phyloP scores from a whole-genome alignment of 2,797 vertebrate species.

The Crocidura indochinensis region DNA sequence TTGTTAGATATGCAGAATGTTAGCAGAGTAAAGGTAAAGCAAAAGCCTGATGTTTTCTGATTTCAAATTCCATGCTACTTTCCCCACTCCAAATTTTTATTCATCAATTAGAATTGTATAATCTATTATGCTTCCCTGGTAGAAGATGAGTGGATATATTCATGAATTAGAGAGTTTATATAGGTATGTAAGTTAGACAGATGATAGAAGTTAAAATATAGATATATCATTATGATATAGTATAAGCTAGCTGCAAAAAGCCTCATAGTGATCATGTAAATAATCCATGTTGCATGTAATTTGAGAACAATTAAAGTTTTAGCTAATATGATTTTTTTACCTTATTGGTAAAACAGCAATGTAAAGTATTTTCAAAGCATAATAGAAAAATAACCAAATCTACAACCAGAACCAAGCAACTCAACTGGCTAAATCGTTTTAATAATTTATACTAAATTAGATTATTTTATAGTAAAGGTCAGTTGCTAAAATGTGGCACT shows the following conservation, averaged over 20 bases:
- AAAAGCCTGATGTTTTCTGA: not conserved
- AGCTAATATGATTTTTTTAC: constrained; percentile 23
- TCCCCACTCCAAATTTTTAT: not conserved
- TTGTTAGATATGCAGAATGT: constrained; percentile 3
- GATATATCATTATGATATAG: not conserved
- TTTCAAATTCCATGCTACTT: not conserved
- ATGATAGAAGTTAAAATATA: not conserved
- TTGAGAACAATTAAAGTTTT: constrained; percentile 41
- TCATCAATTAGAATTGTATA: not conserved
- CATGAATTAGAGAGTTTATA: not conserved
- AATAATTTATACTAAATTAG: constrained; percentile 17
- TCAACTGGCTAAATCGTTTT: constrained; percentile 2
- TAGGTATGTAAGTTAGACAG: not conserved
- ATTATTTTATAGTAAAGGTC: constrained; percentile 3
- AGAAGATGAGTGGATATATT: not conserved
- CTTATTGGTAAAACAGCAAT: not conserved
- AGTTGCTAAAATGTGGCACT: not conserved
- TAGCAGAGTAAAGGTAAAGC: not conserved
- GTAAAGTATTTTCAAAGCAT: not conserved
- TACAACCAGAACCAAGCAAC: constrained; percentile 8
- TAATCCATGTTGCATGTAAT: not conserved
- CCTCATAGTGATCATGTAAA: not conserved
- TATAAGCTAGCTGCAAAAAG: not conserved
- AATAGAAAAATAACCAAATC: constrained; percentile 24
- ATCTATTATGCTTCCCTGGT: not conserved